Conservation (phyloP, 1,140 invertebrate species). For the Battus philenor region DNA sequence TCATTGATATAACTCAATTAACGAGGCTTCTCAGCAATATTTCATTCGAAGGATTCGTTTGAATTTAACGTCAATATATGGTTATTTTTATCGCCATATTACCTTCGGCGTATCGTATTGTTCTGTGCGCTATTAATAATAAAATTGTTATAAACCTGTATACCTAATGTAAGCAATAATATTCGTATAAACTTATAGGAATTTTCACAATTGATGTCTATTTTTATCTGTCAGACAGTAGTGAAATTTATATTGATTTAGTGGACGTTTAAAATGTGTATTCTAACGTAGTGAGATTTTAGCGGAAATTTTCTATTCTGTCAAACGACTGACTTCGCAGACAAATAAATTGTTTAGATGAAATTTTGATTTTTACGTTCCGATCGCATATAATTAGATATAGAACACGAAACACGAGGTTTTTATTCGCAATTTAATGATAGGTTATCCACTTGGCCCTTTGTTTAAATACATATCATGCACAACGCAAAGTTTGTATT, state of each 20-base stretch:
- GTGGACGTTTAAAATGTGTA: slow-evolving; percentile 30
- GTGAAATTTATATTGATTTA: slow-evolving; percentile 45
- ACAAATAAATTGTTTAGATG: not conserved
- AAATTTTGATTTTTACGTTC: not conserved
- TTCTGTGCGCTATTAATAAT: too few relatives aligned
- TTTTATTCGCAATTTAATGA: not conserved
- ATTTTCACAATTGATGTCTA: slow-evolving; percentile 55
- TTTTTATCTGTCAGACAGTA: slow-evolving; percentile 51
- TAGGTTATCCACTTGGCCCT: slow-evolving; percentile 8
- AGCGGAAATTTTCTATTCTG: too few relatives aligned
- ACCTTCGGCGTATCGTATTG: too few relatives aligned
- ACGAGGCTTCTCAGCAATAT: too few relatives aligned
- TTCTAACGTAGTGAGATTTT: slow-evolving; percentile 6
- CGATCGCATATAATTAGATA: not conserved
- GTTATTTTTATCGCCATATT: too few relatives aligned
- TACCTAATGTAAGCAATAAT: slow-evolving; percentile 63
- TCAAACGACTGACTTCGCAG: not conserved
- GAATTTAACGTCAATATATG: too few relatives aligned
- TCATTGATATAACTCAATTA: too few relatives aligned
- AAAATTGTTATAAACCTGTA: slow-evolving; percentile 58
- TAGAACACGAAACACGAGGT: not conserved
- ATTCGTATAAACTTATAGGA: slow-evolving; percentile 44
- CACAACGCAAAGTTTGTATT: slow-evolving; percentile 40
- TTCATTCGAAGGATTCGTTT: too few relatives aligned
- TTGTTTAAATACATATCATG: slow-evolving; percentile 57